These are phyloP conservation scores for Hyalella azteca DNA, from an alignment of 2,888 invertebrate species.

Conservation along the genomic window DNA sequence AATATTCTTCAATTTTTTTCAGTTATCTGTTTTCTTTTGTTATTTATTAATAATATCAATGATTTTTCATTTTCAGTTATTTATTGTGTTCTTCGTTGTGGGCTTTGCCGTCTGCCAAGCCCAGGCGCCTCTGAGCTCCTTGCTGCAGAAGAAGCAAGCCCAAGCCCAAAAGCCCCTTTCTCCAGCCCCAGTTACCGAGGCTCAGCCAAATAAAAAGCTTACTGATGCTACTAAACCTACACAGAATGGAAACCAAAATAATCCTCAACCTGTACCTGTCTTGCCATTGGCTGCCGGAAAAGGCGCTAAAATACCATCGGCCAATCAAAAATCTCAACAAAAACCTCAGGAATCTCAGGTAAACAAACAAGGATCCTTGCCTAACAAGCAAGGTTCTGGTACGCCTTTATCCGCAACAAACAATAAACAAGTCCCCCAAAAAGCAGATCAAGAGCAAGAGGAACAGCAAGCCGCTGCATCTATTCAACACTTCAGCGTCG, in stretches of 20 bases:
- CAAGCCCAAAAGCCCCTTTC: neutral
- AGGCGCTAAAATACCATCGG: too few relatives aligned
- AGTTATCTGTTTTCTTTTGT: too few relatives aligned
- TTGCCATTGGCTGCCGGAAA: too few relatives aligned
- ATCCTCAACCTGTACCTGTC: neutral
- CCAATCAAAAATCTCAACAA: too few relatives aligned
- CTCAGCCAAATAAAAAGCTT: neutral
- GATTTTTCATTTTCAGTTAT: neutral
- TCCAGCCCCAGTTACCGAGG: neutral
- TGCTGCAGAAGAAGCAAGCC: neutral
- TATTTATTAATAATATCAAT: too few relatives aligned
- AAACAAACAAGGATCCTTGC: too few relatives aligned
- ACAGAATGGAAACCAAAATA: neutral
- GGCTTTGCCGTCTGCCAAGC: neutral
- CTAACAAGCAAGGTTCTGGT: neutral
- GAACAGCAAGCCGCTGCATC: constrained; percentile 1
- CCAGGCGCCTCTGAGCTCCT: neutral
- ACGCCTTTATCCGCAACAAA: constrained; percentile 1
- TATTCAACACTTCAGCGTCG: constrained; percentile 40
- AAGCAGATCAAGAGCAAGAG: neutral
- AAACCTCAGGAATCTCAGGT: too few relatives aligned
- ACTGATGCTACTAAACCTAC: too few relatives aligned
- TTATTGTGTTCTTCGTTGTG: neutral
- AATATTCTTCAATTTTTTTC: too few relatives aligned
- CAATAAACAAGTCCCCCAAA: neutral